Evolutionary conservation across 2,888 invertebrate species (phyloP), one percentile per base, ranked within the genome.

Genomic region (Ornithoptera alexandrae): DNA sequence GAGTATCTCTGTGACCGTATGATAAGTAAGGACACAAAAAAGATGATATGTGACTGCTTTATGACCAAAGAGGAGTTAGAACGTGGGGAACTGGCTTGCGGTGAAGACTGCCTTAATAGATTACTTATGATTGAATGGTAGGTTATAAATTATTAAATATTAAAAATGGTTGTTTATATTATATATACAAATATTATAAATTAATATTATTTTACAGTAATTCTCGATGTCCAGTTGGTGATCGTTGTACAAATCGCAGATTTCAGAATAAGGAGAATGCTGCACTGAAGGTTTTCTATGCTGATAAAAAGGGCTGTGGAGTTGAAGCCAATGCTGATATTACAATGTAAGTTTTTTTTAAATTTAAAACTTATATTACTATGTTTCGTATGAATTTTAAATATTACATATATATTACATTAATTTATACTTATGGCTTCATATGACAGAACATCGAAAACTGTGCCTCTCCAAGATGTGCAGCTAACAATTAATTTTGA

Each of bases 41-140:
- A 97, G 77, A 98, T 99, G 98, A 95, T 96, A 46, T 99, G 99
- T 88, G 99, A 99, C 88, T 99, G 99, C 86, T 96, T 97, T 81
- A 93, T 98, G 75, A 97, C 97, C 68, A 95, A 96, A 82, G 98
- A 98, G 77, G 99, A 99, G 82, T 93, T 97, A 74, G 94, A 94
- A 59, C 93, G 96, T 70, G 98, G 97, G 0, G 96, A 97, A 81
- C 87, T 95, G 72, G 98, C 98, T 15, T 99, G 99, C 85, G 98
- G 98, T 0, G 98, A 98, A 81, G 98, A 98, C 88, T 99, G 99
- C 88, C 94, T 99, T 53, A 99, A 99, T 93, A 95, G 98, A 82
- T 94, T 99, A 84, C 95, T 99, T n/a, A 97, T 98, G 96, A 98
- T 99, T 83, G 99, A 99, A 94, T 99, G 98, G 97, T 97, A 93